Conservation (phyloP, 2,797 vertebrate species). For the Pteropus rufus region DNA sequence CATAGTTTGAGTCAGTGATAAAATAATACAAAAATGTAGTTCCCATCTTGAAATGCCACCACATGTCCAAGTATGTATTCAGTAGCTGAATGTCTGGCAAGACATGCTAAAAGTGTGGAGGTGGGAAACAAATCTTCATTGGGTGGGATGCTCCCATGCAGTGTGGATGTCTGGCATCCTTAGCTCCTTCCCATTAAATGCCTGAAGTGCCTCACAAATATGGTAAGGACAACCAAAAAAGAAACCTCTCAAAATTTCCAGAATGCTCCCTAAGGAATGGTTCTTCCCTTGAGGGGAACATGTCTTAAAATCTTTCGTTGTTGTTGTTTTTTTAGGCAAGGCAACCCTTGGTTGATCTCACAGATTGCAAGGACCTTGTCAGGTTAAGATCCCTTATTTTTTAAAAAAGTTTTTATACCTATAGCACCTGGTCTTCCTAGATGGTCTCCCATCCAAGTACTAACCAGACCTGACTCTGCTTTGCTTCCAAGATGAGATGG, state of each 20-base stretch:
- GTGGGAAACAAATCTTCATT: background rate
- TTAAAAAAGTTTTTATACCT: background rate
- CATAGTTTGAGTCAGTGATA: background rate
- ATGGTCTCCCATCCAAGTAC: too few relatives aligned
- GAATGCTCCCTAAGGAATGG: background rate
- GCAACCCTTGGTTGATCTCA: too few relatives aligned
- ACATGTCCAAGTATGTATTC: background rate
- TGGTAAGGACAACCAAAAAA: background rate
- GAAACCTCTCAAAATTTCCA: background rate
- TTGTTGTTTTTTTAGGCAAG: too few relatives aligned
- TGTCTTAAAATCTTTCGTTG: background rate
- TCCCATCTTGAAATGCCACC: background rate
- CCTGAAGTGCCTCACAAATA: background rate
- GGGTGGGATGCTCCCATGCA: background rate
- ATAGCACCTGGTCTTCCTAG: too few relatives aligned
- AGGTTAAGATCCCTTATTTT: too few relatives aligned
- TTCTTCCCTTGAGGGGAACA: background rate
- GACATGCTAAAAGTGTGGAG: background rate
- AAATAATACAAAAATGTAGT: background rate
- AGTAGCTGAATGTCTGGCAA: background rate
- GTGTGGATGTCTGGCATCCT: background rate
- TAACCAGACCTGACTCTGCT: too few relatives aligned
- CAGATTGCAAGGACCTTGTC: too few relatives aligned
- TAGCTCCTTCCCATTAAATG: background rate
- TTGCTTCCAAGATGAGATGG: too few relatives aligned